Evolutionary conservation across 2,888 invertebrate genomes (phyloP).

Genomic region (Dione vanillae): DNA sequence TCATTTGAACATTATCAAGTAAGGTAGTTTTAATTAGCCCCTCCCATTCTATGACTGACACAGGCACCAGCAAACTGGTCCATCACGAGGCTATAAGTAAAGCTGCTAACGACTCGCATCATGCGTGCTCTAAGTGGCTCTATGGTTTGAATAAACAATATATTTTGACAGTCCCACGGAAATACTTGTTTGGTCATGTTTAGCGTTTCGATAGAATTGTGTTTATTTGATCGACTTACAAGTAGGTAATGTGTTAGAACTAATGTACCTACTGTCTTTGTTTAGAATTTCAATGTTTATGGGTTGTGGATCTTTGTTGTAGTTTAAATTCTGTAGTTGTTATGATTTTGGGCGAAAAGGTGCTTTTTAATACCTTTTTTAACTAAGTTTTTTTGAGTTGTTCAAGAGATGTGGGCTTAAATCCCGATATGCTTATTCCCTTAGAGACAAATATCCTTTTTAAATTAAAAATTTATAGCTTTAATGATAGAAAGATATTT

Average conservation of each 20-base stretch:
- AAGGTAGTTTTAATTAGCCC: conserved; percentile 23
- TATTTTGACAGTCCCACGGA: conserved; percentile 70
- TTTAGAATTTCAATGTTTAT: neutral
- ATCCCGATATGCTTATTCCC: no score
- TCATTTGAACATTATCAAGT: neutral
- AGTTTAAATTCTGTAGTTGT: no score
- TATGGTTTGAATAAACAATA: conserved; percentile 63
- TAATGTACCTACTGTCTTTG: neutral
- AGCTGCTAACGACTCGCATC: conserved; percentile 38
- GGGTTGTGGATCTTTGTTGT: no score
- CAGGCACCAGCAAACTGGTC: conserved; percentile 63
- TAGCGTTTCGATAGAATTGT: conserved; percentile 54
- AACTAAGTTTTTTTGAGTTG: no score
- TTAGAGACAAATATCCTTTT: no score
- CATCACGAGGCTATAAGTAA: conserved; percentile 71
- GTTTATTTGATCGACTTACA: conserved; percentile 43
- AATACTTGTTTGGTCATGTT: conserved; percentile 62
- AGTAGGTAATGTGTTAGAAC: neutral
- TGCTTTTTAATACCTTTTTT: no score
- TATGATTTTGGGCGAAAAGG: no score
- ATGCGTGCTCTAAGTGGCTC: conserved; percentile 55
- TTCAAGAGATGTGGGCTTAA: no score
- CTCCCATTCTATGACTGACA: conserved; percentile 54
- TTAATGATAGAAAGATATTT: no score
- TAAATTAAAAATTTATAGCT: no score